Evolutionary conservation across 2,113 vertebrate species (phyloP), one percentile per base, ranked within the genome.

Genomic region (Suricata suricatta): DNA sequence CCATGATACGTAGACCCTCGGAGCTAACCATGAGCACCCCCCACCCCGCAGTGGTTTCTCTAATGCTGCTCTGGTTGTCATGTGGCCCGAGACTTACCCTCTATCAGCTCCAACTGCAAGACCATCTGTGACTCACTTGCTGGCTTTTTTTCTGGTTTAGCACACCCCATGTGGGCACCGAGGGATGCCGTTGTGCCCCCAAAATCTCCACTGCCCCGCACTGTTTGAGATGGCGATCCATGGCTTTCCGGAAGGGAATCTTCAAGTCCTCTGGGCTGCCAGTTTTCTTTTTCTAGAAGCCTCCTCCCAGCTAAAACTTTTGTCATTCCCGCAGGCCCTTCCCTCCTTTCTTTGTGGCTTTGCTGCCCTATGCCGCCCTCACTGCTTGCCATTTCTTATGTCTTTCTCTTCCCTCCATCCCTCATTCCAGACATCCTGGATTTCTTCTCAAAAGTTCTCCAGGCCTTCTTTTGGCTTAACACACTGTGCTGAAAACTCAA

Each of bases 1-100:
- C 7, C 21, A 85, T 31, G 86, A 33, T 60, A 52, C 92, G 23
- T 21, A 29, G 50, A 29, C 47, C 41, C 19, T 35, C 29, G 27
- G 4, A 5, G 16, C 1, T 2, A 38, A 29, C 31, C 7, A 1
- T 0, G 12, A 33, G n/a, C 16, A 3, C 33, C 50, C 2, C 29
- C 6, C 44, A 6, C 44, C 44, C 9, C 10, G 0, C 9, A 16
- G 27, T 8, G 27, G 2, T 52, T 33, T 79, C 71, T 52, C 71
- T 54, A 31, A 76, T 27, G 25, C 5, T 27, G 38, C 9, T 29
- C 33, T 63, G 27, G 79, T 54, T 52, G 19, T 11, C 23, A 2
- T 23, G 21, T 60, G 27, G 33, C 29, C 38, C 12, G 66, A 54
- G 2, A 11, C 50, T 38, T 90, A 17, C 6, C 6, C 29, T 41